These are phyloP conservation scores for Phycodurus eques DNA, from an alignment of 2,113 vertebrate species.

Conservation along the genomic window DNA sequence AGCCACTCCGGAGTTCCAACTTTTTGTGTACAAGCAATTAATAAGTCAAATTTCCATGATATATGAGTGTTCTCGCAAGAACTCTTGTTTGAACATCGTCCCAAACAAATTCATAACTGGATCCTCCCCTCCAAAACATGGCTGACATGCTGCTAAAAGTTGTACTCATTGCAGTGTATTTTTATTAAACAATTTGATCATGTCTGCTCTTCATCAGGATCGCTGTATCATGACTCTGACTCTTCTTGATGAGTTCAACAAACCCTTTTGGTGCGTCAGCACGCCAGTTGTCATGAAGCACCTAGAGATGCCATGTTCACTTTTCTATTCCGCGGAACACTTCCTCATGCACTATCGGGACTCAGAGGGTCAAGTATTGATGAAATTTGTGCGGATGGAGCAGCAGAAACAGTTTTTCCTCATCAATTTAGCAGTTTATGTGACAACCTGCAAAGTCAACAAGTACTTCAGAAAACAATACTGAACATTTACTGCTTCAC, in stretches of 20 bases:
- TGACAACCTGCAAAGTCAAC: conserved; percentile 67
- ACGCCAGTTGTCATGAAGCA: conserved; percentile 51
- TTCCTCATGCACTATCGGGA: conserved; percentile 56
- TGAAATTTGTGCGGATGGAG: conserved; percentile 54
- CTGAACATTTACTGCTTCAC: conserved; percentile 28
- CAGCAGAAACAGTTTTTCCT: conserved; percentile 52
- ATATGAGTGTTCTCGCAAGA: too few relatives aligned
- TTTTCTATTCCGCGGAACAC: conserved; percentile 54
- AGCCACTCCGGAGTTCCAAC: too few relatives aligned
- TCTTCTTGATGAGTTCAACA: conserved; percentile 64
- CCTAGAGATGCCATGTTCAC: conserved; percentile 15
- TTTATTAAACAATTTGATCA: neutral
- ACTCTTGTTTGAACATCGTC: too few relatives aligned
- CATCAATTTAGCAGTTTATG: conserved; percentile 52
- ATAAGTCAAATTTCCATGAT: too few relatives aligned
- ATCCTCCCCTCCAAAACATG: neutral
- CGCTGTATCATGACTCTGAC: conserved; percentile 74
- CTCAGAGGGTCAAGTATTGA: conserved; percentile 56
- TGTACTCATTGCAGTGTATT: too few relatives aligned
- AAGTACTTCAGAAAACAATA: conserved; percentile 67
- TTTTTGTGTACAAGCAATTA: too few relatives aligned
- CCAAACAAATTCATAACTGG: too few relatives aligned
- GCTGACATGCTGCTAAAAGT: neutral
- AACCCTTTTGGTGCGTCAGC: conserved; percentile 69
- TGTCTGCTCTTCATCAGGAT: conserved; percentile 46